Conservation (phyloP, 1,140 invertebrate species). For the Druon quercuslanigerum region DNA sequence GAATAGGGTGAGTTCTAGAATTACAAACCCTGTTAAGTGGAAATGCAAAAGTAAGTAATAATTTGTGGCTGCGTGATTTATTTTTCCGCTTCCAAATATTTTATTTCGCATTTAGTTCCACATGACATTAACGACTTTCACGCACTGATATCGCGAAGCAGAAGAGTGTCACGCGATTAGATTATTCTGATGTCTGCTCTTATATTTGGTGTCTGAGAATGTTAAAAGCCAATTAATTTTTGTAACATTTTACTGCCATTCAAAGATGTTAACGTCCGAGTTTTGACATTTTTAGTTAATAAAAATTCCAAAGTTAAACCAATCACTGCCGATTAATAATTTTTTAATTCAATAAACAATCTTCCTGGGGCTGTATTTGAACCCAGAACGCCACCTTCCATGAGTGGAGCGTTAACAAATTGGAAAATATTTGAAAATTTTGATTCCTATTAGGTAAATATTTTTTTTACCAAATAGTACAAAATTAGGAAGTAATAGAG, state of each 20-base stretch:
- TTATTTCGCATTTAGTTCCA: constrained; percentile 5
- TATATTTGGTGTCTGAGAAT: background rate
- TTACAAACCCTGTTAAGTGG: background rate
- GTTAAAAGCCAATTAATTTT: background rate
- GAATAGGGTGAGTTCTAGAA: background rate
- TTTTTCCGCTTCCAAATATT: background rate
- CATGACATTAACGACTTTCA: background rate
- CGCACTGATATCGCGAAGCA: background rate
- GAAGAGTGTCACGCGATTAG: background rate
- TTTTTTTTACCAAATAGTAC: too few relatives aligned
- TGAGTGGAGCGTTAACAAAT: too few relatives aligned
- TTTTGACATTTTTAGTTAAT: too few relatives aligned
- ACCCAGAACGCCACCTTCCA: too few relatives aligned
- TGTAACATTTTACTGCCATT: background rate
- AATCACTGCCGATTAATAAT: too few relatives aligned
- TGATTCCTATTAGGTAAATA: too few relatives aligned
- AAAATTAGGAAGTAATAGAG: too few relatives aligned
- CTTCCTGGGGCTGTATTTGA: too few relatives aligned
- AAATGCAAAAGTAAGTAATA: background rate
- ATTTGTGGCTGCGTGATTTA: background rate
- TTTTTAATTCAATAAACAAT: too few relatives aligned
- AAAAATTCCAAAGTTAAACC: too few relatives aligned
- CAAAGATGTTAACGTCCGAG: too few relatives aligned
- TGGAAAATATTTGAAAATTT: too few relatives aligned
- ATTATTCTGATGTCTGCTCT: background rate